A percentile compares a stretch with the other conserved stretches of the same genome.
These are phyloP conservation scores for Passerina amoena DNA, from an alignment of 2,113 vertebrate genomes.

Conservation along the genomic window DNA sequence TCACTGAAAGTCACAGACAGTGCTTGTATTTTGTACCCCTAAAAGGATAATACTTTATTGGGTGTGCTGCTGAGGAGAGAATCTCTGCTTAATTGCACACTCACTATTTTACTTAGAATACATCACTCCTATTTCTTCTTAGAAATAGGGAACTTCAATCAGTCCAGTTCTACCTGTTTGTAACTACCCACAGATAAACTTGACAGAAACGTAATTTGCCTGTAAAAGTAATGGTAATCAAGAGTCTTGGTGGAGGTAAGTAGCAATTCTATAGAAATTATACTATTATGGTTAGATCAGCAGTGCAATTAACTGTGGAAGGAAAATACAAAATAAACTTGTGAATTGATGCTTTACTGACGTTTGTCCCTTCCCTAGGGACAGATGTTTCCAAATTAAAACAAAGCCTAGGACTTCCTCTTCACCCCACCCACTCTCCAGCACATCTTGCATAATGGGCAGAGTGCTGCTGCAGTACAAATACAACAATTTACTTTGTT, in stretches of 20 bases:
- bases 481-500: neutral
- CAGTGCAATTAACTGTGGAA: neutral
- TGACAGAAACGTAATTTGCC: neutral
- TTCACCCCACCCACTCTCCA: neutral
- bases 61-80: neutral
- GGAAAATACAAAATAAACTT: neutral
- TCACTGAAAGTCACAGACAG: neutral
- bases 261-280: too few relatives aligned
- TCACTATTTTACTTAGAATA: fast-evolving
- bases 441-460: neutral
- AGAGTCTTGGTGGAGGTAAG: neutral
- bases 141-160: neutral
- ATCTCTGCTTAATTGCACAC: neutral
- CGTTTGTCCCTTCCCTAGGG: neutral
- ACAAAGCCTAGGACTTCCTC: neutral
- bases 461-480: neutral
- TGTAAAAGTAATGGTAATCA: neutral
- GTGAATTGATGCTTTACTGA: neutral
- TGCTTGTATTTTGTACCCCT: neutral
- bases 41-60: neutral
- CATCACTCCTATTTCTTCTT: neutral
- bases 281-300: neutral
- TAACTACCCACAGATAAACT: neutral
- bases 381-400: conserved; percentile 27
- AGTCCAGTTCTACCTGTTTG: neutral